Conservation (phyloP, 2,888 invertebrate species). For the Pogonocherus hispidulus region DNA sequence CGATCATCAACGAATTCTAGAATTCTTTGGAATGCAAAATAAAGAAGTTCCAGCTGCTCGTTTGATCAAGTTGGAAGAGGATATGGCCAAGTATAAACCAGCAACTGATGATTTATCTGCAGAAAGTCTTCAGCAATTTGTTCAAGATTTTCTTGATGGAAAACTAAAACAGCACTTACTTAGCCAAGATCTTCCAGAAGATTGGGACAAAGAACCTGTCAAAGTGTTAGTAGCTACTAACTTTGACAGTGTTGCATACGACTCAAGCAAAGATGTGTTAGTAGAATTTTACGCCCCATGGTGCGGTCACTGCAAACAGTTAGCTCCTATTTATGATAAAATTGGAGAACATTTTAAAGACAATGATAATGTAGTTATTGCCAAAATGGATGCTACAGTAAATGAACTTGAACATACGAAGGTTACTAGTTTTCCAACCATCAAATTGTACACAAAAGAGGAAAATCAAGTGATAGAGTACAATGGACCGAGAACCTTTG, state of each 20-base stretch:
- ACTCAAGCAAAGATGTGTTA: conserved; percentile 90
- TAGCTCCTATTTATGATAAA: conserved; percentile 97
- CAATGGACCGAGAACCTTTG: conserved; percentile 95
- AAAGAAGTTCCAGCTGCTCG: conserved; percentile 93
- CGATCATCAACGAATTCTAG: conserved; percentile 96
- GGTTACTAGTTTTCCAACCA: conserved; percentile 94
- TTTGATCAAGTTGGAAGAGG: conserved; percentile 94
- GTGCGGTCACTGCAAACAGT: conserved; percentile 99
- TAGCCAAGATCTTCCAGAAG: conserved; percentile 93
- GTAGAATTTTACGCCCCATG: conserved; percentile 99
- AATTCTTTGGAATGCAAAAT: conserved; percentile 96
- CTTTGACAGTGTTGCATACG: conserved; percentile 93
- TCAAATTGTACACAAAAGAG: conserved; percentile 94
- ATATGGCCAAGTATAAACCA: conserved; percentile 98
- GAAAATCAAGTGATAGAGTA: conserved; percentile 93
- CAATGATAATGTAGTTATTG: conserved; percentile 86
- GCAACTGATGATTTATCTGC: conserved; percentile 78
- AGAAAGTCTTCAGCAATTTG: conserved; percentile 83
- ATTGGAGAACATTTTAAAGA: conserved; percentile 87
- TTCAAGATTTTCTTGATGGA: conserved; percentile 90
- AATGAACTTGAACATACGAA: conserved; percentile 98
- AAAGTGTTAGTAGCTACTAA: conserved; percentile 93
- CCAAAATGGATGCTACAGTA: conserved; percentile 98
- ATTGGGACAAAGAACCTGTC: conserved; percentile 97
- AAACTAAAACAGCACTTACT: conserved; percentile 96